These are phyloP conservation scores for Eristalis pertinax DNA, from an alignment of 2,888 invertebrate species.

Conservation along the genomic window DNA sequence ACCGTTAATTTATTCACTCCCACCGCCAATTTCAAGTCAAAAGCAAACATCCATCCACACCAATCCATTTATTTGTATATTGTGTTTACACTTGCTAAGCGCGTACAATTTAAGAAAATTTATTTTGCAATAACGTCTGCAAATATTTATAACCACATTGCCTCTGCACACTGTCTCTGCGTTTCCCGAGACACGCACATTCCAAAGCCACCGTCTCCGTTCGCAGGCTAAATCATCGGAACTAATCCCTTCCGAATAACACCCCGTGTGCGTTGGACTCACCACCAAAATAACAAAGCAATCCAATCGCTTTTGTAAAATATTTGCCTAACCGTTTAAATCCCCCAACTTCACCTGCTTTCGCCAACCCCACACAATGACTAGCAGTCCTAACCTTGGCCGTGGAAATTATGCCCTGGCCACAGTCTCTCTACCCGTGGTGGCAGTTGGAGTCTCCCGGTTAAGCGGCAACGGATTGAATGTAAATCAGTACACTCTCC, in stretches of 20 bases:
- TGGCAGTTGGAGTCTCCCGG: neutral
- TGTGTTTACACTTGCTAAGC: neutral
- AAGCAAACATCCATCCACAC: no score
- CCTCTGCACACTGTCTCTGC: neutral
- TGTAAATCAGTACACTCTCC: constrained; percentile 26
- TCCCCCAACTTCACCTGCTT: constrained; percentile 12
- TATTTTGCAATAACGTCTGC: constrained; percentile 26
- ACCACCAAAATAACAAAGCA: constrained; percentile 39
- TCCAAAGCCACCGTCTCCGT: constrained; percentile 3
- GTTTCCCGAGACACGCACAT: neutral
- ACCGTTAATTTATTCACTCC: neutral
- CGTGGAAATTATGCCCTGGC: constrained; percentile 18
- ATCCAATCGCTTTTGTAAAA: constrained; percentile 43
- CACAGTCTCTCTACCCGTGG: constrained; percentile 13
- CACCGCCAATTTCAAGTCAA: neutral
- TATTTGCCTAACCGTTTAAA: constrained; percentile 44
- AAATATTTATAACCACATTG: constrained; percentile 33
- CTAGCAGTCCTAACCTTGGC: constrained; percentile 26
- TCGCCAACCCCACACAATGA: neutral
- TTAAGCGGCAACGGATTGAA: neutral
- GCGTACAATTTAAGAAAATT: constrained; percentile 1
- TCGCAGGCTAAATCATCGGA: constrained; percentile 33
- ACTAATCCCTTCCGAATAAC: constrained; percentile 36
- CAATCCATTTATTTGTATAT: neutral
- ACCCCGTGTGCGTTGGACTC: constrained; percentile 4